A percentile compares a stretch with the other conserved stretches of the same genome.
These are phyloP conservation scores for Drosophila leontia DNA, from an alignment of 1,140 invertebrate species.

Conservation along the genomic window DNA sequence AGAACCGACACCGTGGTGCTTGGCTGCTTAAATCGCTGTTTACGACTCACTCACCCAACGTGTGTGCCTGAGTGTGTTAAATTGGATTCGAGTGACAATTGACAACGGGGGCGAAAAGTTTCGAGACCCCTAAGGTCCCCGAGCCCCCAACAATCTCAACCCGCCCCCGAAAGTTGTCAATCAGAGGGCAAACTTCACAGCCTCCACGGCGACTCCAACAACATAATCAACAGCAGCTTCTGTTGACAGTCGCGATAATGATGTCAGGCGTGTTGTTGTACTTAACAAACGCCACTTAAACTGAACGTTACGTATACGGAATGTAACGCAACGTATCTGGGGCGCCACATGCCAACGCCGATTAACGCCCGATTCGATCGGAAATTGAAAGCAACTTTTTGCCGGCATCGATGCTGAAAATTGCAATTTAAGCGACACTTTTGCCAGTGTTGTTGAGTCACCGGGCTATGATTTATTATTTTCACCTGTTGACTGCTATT, in stretches of 20 bases:
- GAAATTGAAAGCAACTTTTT: conserved; percentile 33
- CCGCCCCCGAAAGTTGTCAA: conserved; percentile 68
- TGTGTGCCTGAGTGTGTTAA: conserved; percentile 53
- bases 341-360: conserved; percentile 29
- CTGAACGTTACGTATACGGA: conserved; percentile 43
- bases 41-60: conserved; percentile 31
- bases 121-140: background rate
- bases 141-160: too few species aligned
- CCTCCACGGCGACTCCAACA: conserved; percentile 32
- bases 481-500: conserved; percentile 39
- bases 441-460: conserved; percentile 27
- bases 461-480: conserved; percentile 42
- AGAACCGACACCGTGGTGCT: conserved; percentile 10
- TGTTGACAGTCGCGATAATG: conserved; percentile 79
- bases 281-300: conserved; percentile 79
- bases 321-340: conserved; percentile 42
- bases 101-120: conserved; percentile 68
- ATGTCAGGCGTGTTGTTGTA: conserved; percentile 78
- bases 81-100: conserved; percentile 82
- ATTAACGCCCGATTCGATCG: conserved; percentile 31
- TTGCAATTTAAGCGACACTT: conserved; percentile 46
- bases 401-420: conserved; percentile 38
- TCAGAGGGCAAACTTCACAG: conserved; percentile 57
- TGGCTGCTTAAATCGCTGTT: conserved; percentile 61
- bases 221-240: conserved; percentile 61